Evolutionary conservation across 2,797 vertebrate species (phyloP).

Genomic region (Tragopan temminckii): DNA sequence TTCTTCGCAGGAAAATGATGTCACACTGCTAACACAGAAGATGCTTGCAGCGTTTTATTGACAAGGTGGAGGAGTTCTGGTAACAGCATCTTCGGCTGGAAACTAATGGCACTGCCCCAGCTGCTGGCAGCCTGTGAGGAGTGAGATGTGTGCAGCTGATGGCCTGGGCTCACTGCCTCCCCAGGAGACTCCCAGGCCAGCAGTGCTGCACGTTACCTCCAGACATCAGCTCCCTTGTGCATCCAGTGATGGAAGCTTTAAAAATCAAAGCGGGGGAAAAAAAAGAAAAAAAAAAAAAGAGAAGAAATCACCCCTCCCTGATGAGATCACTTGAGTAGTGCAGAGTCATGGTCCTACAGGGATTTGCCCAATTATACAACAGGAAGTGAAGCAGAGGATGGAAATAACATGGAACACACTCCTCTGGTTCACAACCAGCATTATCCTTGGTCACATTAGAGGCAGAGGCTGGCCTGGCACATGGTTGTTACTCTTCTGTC

Average conservation of each 20-base stretch:
- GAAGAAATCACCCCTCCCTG: constrained; percentile 49
- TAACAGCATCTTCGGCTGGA: constrained; percentile 72
- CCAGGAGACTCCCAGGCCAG: not conserved
- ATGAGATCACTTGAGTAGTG: constrained; percentile 63
- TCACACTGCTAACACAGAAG: constrained; percentile 65
- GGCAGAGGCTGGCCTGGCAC: not conserved
- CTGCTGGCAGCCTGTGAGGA: constrained; percentile 13
- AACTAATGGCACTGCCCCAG: constrained; percentile 63
- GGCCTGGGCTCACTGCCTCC: not conserved
- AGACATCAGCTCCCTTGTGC: constrained; percentile 39
- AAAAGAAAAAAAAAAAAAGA: not conserved
- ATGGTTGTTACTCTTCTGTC: not conserved
- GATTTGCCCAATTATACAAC: constrained; percentile 28
- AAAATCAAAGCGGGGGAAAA: not conserved
- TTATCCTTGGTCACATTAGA: not conserved
- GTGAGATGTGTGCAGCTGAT: not conserved
- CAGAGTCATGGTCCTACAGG: constrained; percentile 65
- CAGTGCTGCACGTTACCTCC: constrained; percentile 17
- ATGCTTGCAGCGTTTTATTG: constrained; percentile 70
- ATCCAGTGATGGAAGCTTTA: constrained; percentile 36
- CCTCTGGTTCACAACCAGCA: not conserved
- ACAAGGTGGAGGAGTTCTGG: constrained; percentile 75
- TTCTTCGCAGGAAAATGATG: constrained; percentile 67
- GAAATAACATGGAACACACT: not conserved
- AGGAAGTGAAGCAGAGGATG: constrained; percentile 8